These are phyloP conservation scores for Nothocercus nigrocapillus DNA, from an alignment of 2,113 vertebrate species.

Conservation along the genomic window DNA sequence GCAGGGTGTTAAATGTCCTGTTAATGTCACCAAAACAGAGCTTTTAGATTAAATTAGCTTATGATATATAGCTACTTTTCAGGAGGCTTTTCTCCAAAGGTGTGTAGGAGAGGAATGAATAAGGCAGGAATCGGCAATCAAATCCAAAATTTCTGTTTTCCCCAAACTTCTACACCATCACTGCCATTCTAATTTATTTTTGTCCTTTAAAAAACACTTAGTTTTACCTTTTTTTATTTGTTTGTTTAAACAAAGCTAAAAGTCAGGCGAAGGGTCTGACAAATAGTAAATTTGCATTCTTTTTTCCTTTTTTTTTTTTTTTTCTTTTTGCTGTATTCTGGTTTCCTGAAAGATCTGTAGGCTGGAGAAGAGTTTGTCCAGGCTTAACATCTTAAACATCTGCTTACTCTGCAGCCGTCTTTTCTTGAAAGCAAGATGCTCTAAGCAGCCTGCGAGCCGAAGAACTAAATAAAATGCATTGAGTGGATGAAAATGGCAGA, in stretches of 20 bases:
- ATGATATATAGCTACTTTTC: background rate
- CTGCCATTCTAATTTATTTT: background rate
- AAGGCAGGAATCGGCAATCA: background rate
- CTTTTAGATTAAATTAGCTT: conserved; percentile 33
- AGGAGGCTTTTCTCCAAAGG: background rate
- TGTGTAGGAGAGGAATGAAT: background rate
- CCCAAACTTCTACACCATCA: background rate
- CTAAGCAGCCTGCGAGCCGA: background rate
- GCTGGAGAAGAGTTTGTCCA: background rate
- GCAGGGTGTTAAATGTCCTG: conserved; percentile 41
- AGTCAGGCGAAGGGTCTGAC: background rate
- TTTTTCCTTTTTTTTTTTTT: background rate
- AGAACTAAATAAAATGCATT: background rate
- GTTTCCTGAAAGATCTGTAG: background rate
- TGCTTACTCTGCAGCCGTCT: background rate
- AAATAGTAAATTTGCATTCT: background rate
- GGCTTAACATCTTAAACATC: background rate
- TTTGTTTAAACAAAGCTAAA: background rate
- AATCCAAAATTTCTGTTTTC: background rate
- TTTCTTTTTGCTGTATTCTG: background rate
- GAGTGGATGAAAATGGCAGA: background rate
- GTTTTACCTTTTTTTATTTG: background rate
- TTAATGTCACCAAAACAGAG: conserved; percentile 18
- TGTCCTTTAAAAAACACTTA: too few relatives aligned
- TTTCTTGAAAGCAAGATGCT: background rate